Conservation (phyloP, 2,888 invertebrate species). For the Hedya salicella region DNA sequence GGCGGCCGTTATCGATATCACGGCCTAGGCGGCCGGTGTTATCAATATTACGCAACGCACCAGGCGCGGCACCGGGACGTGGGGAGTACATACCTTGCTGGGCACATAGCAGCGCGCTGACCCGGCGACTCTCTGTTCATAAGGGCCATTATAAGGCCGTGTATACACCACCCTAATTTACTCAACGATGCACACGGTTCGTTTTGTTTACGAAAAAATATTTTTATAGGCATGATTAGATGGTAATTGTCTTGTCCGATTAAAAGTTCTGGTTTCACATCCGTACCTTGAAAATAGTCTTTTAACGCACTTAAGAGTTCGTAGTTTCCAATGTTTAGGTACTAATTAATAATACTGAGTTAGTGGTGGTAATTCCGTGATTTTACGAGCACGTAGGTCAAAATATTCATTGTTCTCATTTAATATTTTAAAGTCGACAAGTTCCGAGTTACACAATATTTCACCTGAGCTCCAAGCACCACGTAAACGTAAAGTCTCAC, state of each 20-base stretch:
- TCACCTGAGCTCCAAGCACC: conserved; percentile 26
- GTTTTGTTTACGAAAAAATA: not conserved
- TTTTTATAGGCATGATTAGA: not conserved
- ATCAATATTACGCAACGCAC: no score
- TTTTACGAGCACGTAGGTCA: conserved; percentile 6
- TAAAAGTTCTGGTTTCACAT: conserved; percentile 3
- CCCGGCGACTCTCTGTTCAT: no score
- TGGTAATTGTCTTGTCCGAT: conserved; percentile 7
- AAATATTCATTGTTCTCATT: not conserved
- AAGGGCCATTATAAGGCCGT: not conserved
- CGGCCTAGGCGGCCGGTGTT: no score
- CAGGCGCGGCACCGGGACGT: no score
- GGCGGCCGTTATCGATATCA: not conserved
- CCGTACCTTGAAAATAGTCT: not conserved
- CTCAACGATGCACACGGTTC: not conserved
- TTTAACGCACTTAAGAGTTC: not conserved
- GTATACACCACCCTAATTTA: not conserved
- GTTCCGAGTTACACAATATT: conserved; percentile 12
- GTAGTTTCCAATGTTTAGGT: not conserved
- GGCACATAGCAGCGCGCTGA: no score
- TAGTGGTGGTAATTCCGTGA: not conserved
- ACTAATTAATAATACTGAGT: not conserved
- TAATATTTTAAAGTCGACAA: conserved; percentile 7
- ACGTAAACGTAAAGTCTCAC: conserved; percentile 10
- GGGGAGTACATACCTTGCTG: no score